These are phyloP conservation scores for Xestia xanthographa DNA, from an alignment of 2,888 invertebrate genomes.

Conservation along the genomic window DNA sequence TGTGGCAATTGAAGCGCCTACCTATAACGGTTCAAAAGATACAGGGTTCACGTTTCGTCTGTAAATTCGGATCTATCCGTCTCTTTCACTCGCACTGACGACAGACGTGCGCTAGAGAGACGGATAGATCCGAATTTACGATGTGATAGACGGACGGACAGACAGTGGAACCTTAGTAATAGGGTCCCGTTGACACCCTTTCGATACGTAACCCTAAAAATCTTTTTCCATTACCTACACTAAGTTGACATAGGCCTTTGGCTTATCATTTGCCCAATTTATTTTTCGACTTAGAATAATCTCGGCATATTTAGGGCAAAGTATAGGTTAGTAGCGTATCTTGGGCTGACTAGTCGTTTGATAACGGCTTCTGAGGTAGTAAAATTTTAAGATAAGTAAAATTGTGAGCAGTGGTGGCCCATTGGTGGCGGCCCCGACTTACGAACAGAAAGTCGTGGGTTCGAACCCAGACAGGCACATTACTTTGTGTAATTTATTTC, in stretches of 20 bases:
- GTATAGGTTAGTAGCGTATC: conserved; percentile 1
- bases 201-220: conserved; percentile 7
- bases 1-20: background rate
- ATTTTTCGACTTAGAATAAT: conserved; percentile 33
- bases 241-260: conserved; percentile 37
- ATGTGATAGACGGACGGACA: background rate
- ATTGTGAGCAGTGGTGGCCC: no score
- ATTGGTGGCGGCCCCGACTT: no score
- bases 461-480: no score
- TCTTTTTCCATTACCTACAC: conserved; percentile 36
- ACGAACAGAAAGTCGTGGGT: no score
- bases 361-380: background rate
- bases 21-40: background rate
- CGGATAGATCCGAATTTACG: no score
- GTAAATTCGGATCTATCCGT: no score
- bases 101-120: no score
- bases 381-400: background rate
- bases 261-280: conserved; percentile 44
- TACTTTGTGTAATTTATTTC: no score
- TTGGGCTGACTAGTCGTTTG: background rate
- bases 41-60: no score
- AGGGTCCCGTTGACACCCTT: background rate
- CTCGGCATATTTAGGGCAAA: conserved; percentile 18
- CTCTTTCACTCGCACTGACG: no score
- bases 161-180: background rate